Evolutionary conservation across 2,113 vertebrate genomes (phyloP), one percentile per base, ranked within the genome.

Genomic region (Barbus barbus): DNA sequence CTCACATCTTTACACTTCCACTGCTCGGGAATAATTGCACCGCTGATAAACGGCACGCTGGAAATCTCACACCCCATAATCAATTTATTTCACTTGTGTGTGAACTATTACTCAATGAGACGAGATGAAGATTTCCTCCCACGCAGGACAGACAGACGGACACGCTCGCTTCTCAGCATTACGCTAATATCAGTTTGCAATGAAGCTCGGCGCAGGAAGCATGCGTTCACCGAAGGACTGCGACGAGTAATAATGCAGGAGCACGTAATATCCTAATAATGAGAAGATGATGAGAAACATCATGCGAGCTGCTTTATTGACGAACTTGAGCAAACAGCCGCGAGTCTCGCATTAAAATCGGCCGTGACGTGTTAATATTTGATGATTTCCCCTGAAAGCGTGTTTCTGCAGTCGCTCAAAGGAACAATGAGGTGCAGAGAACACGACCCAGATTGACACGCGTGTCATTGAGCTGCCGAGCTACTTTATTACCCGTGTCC

Each of bases 211-310:
- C n/a, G n/a, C n/a, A n/a, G n/a, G n/a, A n/a, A n/a, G n/a, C n/a
- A n/a, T n/a, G n/a, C n/a, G n/a, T 36, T 36, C 33, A 36, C 33
- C 33, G 33, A 4, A 2, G 4, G 31, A 2, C 31, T 46, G 63
- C 48, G 58, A 75, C 67, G 53, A 63, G 81, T 82, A 76, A 86
- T 79, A 86, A 87, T 20, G 33, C 28, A 16, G 77, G 18, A 14
- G 36, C 13, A 46, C 24, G 4, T 51, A 26, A 75, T 22, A 51
- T 31, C 16, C 26, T 20, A 51, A 75, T 75, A 48, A 75, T 51
- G 44, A 75, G 73, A 31, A 75, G 24, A 48, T 28, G 44, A 51
- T 51, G 46, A 75, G 73, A 75, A 48, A 48, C 72, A 28, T 26
- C 26, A 74, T 0, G 33, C 20, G 4, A 56, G 75, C 63, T 12